Base-by-base conservation (phyloP, 2,113 vertebrate genomes). In the Bufo gargarizans region DNA sequence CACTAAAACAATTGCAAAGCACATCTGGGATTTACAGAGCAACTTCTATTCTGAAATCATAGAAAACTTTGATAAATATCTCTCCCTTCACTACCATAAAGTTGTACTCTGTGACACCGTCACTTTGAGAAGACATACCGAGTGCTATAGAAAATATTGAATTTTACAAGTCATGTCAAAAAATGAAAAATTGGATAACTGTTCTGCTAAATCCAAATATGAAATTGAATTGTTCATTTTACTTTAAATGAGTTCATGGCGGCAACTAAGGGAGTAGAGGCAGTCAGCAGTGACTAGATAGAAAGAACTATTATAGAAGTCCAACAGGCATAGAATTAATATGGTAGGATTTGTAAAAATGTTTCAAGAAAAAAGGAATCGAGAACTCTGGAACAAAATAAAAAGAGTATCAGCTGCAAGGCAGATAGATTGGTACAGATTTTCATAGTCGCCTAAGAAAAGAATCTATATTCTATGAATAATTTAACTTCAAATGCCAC, bases 181-280 rank as follows among this genome's bases (percentile, higher is more conserved):
- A 88, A 89, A 84, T 89, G 82, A 89, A 89, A 89, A 84, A 89
- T 89, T 67, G 82, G 82, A 89, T 89, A 89, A 84, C 81, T 89
- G 87, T 89, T 78, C 87, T 84, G 82, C 74, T 84, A 89, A 89
- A 89, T 89, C 87, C 82, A 89, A 78, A 89, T 84, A 77, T 78
- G 87, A 89, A 89, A 89, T 89, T 84, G 87, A 84, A 89, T 89
- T 89, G 87, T 89, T 84, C 87, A 84, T 89, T 89, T 88, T 84
- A 58, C 87, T 89, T 89, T 89, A 89, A 89, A 89, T 59, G 72
- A 89, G 71, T 82, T 89, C 87, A 84, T 59, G 78, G 81, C 61
- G 19, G 72, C 47, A 77, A 78, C 71, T 63, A 22, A 78, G 74
- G 81, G 87, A 84, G 69, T 84, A 59, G 72, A 89, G 72, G 81